Conservation (phyloP, 2,113 vertebrate species). For the Salvator merianae region DNA sequence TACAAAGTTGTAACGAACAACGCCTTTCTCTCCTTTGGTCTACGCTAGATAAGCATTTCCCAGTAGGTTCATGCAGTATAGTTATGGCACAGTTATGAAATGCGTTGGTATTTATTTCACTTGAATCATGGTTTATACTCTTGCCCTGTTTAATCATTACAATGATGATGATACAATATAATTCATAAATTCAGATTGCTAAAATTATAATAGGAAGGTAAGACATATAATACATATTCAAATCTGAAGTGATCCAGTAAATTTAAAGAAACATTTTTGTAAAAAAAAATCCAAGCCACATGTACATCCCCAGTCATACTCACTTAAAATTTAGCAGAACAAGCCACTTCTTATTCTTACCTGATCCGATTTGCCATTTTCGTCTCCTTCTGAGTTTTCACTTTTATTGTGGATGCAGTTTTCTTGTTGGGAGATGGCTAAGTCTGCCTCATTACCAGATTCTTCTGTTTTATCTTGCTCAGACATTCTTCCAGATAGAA, state of each 20-base stretch:
- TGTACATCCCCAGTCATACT: not conserved
- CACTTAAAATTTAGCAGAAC: not conserved
- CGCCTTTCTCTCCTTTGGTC: not conserved
- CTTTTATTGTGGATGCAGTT: constrained; percentile 76
- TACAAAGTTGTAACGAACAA: not conserved
- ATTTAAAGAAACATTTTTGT: constrained; percentile 11
- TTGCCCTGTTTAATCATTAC: not conserved
- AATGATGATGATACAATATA: not conserved
- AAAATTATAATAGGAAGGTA: not conserved
- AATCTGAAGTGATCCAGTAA: not conserved
- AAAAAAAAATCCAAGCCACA: not conserved
- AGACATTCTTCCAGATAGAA: constrained; percentile 81
- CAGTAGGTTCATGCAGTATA: not conserved
- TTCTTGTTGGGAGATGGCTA: constrained; percentile 64
- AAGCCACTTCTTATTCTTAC: constrained; percentile 26
- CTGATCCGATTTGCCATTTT: constrained; percentile 77
- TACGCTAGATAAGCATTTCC: not conserved
- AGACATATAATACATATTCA: not conserved
- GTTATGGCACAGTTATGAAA: not conserved
- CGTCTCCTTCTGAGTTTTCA: constrained; percentile 75
- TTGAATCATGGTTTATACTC: not conserved
- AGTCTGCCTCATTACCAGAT: constrained; percentile 67
- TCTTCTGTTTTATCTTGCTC: constrained; percentile 77
- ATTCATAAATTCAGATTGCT: not conserved
- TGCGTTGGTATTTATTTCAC: constrained; percentile 50